Base-by-base conservation (phyloP, 2,888 invertebrate species). In the Formica aserva region DNA sequence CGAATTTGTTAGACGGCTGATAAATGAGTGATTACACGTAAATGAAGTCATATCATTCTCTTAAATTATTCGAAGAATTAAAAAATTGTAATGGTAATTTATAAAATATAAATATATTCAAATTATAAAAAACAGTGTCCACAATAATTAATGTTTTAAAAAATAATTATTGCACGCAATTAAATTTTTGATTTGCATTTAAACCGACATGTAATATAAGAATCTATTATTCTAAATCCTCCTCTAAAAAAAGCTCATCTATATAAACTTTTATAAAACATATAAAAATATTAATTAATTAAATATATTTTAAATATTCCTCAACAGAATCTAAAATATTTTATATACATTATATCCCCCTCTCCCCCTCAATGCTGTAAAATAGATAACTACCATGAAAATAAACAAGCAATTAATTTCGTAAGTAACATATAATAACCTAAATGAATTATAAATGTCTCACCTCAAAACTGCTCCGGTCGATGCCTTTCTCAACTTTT, bases 21-120 rank as follows among this genome's bases (percentile, higher is more conserved):
- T n/a, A 77, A 80, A 62, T 80, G 26, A 71, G 71, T 26, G 60
- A 45, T 38, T 4, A 41, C 26, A 3, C 9, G 78, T 22, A 80
- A 45, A 60, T 18, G 35, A 8, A 38, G 22, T 32, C 32, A 32
- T 52, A 18, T 4, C 15, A 18, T 41, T 60, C 18, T 71, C 29
- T 4, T 3, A 15, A 26, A 60, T 77, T 22, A 41, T 11, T 60
- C 22, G 8, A 13, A 9, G 15, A 77, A 71, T 71, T 55, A 8
- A 22, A 22, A 35, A 26, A 11, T 18, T 3, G 18, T 8, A n/a
- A 2, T n/a, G 3, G 8, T 52, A 2, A 52, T 52, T 52, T 48
- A 18, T 48, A 48, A 45, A 15, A 18, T 48, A 6, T 6, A 48
- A 48, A 18, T 18, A 1, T 18, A 18, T 48, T 48, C 18, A 18